phyloP scores from a whole-genome alignment of 2,797 vertebrate species.

The Apogon talboti region DNA sequence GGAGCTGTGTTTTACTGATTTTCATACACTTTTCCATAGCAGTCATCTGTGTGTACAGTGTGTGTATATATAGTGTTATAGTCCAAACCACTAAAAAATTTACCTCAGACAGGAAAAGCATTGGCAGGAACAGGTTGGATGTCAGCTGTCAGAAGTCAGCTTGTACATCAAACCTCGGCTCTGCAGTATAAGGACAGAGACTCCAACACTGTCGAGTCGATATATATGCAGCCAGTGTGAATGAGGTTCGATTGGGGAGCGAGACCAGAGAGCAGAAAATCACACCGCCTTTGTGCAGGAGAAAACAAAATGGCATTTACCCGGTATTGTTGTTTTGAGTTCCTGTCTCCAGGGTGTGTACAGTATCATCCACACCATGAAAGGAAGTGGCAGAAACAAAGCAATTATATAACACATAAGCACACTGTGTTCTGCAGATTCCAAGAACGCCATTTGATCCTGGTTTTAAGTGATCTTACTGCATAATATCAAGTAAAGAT shows the following conservation, averaged over 20 bases:
- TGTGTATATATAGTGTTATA: neutral
- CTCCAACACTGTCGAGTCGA: slow-evolving; percentile 10
- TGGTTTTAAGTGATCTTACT: neutral
- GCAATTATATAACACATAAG: slow-evolving; percentile 30
- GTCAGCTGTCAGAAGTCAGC: slow-evolving; percentile 27
- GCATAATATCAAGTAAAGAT: neutral
- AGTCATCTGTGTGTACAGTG: slow-evolving; percentile 2
- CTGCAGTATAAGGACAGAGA: slow-evolving; percentile 13
- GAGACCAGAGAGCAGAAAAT: slow-evolving; percentile 18
- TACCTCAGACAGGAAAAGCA: neutral
- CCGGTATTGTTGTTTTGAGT: slow-evolving; percentile 22
- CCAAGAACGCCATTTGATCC: too few relatives aligned
- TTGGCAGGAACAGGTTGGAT: slow-evolving; percentile 8
- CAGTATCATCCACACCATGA: slow-evolving; percentile 9
- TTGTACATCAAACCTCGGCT: slow-evolving; percentile 1
- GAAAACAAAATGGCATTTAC: slow-evolving; percentile 24
- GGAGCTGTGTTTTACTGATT: slow-evolving; percentile 29
- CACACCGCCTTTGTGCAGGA: slow-evolving; percentile 21
- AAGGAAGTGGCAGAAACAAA: slow-evolving; percentile 16
- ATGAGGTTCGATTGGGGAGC: slow-evolving; percentile 4
- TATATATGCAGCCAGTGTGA: slow-evolving; percentile 20
- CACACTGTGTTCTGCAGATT: slow-evolving; percentile 12
- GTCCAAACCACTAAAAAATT: neutral
- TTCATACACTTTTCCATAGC: slow-evolving; percentile 24
- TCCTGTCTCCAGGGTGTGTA: slow-evolving; percentile 15